A percentile compares a stretch with the other conserved stretches of the same genome.
phyloP scores from a whole-genome alignment of 1,140 invertebrate genomes.

The Eurytemora carolleeae region DNA sequence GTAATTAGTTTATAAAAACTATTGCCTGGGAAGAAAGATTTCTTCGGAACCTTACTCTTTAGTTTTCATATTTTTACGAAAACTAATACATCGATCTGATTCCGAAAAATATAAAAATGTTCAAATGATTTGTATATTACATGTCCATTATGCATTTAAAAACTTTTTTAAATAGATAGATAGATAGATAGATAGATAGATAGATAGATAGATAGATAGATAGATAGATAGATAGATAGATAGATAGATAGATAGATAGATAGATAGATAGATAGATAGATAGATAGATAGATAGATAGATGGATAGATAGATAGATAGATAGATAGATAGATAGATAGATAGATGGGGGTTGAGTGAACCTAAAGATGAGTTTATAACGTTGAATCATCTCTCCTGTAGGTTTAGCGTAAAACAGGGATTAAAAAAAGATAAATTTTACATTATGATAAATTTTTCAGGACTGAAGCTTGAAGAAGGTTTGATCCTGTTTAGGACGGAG shows the following conservation, averaged over 20 bases:
- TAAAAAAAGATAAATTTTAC: neutral
- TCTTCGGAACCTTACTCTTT: too few species aligned
- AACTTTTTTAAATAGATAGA: too few species aligned
- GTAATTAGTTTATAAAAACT: too few species aligned
- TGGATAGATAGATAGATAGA: neutral
- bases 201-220: neutral
- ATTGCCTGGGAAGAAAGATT: too few species aligned
- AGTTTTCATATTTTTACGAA: too few species aligned
- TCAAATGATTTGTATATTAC: too few species aligned
- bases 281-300: neutral
- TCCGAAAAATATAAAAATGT: too few species aligned
- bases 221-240: neutral
- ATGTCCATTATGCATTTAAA: too few species aligned
- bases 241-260: neutral
- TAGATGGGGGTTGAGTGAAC: neutral
- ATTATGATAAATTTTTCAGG: too few species aligned
- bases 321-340: neutral
- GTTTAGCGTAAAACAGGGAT: neutral
- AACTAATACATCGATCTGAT: too few species aligned
- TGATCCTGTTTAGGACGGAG: too few species aligned
- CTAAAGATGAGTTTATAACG: neutral
- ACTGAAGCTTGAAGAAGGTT: too few species aligned
- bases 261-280: neutral
- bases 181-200: neutral
- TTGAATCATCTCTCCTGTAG: neutral